A percentile compares a stretch with the other conserved stretches of the same genome.
phyloP scores from a whole-genome alignment of 2,888 invertebrate genomes.

The Eristalis tenax region DNA sequence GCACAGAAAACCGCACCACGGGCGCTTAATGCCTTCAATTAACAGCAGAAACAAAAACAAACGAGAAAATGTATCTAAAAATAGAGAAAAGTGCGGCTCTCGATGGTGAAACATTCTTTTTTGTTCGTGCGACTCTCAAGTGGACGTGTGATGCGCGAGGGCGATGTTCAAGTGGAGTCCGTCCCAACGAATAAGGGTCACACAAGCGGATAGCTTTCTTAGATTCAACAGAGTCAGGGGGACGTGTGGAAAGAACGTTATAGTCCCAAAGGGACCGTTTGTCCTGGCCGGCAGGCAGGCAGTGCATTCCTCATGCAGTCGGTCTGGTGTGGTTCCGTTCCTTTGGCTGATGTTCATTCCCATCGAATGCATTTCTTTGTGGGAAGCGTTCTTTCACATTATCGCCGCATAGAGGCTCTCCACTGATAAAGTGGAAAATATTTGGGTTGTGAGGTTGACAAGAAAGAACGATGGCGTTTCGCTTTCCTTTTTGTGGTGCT shows the following conservation, averaged over 20 bases:
- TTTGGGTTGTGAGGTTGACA: constrained; percentile 62
- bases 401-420: not conserved
- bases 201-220: constrained; percentile 14
- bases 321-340: constrained; percentile 20
- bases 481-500: constrained; percentile 17
- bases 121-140: constrained; percentile 50
- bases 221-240: not conserved
- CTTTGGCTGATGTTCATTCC: constrained; percentile 30
- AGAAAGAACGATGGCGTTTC: constrained; percentile 42
- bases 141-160: constrained; percentile 36
- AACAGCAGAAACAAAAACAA: not conserved
- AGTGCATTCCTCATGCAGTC: constrained; percentile 34
- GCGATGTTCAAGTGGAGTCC: constrained; percentile 19
- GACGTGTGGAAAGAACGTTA: not conserved
- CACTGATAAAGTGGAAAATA: constrained; percentile 43
- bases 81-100: not conserved
- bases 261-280: constrained; percentile 47
- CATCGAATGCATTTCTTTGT: constrained; percentile 45
- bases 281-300: constrained; percentile 22
- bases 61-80: constrained; percentile 1
- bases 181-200: constrained; percentile 13
- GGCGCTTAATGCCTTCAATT: constrained; percentile 8
- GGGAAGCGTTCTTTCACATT: constrained; percentile 6
- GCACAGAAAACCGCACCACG: not conserved
- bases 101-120: not conserved